Base-by-base conservation (phyloP, 2,888 invertebrate species). In the Agrochola macilenta region DNA sequence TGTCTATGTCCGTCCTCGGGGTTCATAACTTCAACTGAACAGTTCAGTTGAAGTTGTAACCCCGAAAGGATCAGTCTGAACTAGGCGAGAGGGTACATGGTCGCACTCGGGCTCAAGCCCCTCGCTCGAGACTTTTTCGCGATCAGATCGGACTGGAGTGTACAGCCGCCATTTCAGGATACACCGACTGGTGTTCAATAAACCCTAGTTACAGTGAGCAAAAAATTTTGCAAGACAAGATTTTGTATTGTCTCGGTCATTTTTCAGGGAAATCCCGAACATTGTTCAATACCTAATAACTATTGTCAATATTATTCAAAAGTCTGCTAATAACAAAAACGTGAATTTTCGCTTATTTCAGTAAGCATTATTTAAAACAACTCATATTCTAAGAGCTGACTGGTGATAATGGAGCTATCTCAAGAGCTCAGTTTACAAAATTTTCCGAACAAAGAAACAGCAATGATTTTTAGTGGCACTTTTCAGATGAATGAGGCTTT, bases 391-490 rank as follows among this genome's bases (percentile, higher is more conserved):
- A 30, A 65, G 60, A 61, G 64, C 65, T 69, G 60, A 65, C 5
- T 72, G 17, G 60, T 39, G 68, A 39, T 76, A 69, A 72, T 68
- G 43, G n/a, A 60, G 74, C 60, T 66, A 65, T 57, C 66, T 70
- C n/a, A 23, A 69, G 66, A 20, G 58, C 54, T 76, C 63, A 54
- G 9, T 49, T 69, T 69, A 76, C 68, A 49, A 69, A 35, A 64
- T 60, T 71, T n/a, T n/a, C 64, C 43, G 30, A 43, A 81, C 39
- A 81, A 72, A 69, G 68, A 39, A 46, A 65, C 63, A 46, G 54
- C 66, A 17, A 52, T 52, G 17, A 39, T 72, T 69, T 79, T 69
- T 46, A 81, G 26, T 76, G 60, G 26, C 14, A 63, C 20, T 71
- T 58, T 66, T 49, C 20, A 35, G 8, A 46, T 58, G 26, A 69